Evolutionary conservation across 2,797 vertebrate genomes (phyloP), one percentile per base, ranked within the genome.

Genomic region (Acanthis flammea): DNA sequence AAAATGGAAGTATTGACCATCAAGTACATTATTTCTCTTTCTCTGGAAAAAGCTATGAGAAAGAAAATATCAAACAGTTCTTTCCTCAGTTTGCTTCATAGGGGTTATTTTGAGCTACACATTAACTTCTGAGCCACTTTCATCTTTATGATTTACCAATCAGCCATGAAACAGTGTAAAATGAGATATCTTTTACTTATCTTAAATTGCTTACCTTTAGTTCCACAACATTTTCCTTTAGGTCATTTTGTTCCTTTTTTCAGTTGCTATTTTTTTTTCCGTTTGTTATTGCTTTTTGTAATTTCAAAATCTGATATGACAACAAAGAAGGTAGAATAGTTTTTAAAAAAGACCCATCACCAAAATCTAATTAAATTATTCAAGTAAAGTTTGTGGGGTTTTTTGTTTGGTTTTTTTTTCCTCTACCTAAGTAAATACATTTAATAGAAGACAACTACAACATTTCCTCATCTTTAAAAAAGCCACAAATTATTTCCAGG

Each of bases 231-330:
- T 70, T 92, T 86, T 75, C 6, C 10, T 66, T 73, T 50, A 70
- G 13, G 10, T 62, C 0, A 16, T 14, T 72, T 84, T 75, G 4
- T 41, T 88, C 19, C 33, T 17, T 42, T 67, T 47, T 41, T 33
- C 10, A 4, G 4, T 70, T 14, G 4, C 27, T 80, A 10, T 2
- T 1, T 2, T 23, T 23, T 16, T 21, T 19, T 8, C 19, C 33
- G 14, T 5, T 41, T 41, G 4, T 8, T 58, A 31, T 19, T 70
- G 4, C 1, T 7, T 57, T 81, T 62, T 33, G 5, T 39, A 57
- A 39, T 33, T 82, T 48, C 0, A 66, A 75, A 73, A 66, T 33
- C 5, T 54, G 15, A 54, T 51, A 44, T 7, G 4, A 45, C n/a
- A 28, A 41, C 4, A 61, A 19, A 7, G 17, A 76, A 85, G 3